phyloP scores from a whole-genome alignment of 2,113 vertebrate species.

The Lynx canadensis region DNA sequence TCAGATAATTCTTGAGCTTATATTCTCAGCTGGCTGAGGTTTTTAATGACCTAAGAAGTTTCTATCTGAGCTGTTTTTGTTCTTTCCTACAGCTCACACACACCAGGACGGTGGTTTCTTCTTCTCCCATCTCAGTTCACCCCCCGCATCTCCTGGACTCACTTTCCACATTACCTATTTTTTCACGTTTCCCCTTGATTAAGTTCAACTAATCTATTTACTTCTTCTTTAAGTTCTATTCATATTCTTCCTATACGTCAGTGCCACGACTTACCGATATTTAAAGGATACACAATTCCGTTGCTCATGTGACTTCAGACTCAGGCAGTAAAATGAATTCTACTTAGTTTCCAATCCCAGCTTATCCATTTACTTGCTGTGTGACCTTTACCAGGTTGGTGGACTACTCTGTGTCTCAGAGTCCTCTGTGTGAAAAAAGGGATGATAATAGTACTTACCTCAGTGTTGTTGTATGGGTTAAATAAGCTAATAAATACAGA shows the following conservation, averaged over 20 bases:
- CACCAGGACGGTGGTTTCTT: too few species aligned
- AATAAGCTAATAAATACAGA: background rate
- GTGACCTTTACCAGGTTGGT: background rate
- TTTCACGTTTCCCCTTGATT: background rate
- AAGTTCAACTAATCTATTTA: background rate
- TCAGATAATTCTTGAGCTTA: background rate
- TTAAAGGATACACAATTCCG: background rate
- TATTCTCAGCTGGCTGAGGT: background rate
- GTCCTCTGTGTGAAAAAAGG: background rate
- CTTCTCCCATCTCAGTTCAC: background rate
- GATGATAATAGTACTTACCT: background rate
- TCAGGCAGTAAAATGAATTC: background rate
- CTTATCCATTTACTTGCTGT: background rate
- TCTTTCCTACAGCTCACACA: background rate
- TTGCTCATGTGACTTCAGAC: background rate
- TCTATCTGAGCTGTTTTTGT: background rate
- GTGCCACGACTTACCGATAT: background rate
- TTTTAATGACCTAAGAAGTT: background rate
- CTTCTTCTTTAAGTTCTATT: background rate
- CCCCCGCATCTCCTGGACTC: background rate
- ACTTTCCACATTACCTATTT: background rate
- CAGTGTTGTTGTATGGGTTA: background rate
- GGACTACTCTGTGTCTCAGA: background rate
- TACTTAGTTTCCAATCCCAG: background rate
- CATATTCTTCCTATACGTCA: background rate